Evolutionary conservation across 2,113 vertebrate genomes (phyloP).

Genomic region (Buteo buteo): DNA sequence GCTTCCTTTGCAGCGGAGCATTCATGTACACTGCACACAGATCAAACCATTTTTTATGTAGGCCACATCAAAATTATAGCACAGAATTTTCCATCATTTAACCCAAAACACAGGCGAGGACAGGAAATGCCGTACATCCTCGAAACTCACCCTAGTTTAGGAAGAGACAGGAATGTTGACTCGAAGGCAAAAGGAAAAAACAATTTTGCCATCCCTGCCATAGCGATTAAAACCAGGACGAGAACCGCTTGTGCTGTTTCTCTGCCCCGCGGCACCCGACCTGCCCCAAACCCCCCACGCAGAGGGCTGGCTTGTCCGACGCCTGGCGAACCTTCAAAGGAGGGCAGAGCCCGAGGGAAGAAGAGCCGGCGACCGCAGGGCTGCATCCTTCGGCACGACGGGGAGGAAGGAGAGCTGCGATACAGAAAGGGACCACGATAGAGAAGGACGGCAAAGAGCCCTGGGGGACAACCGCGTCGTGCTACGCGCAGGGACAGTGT

Average conservation of each 20-base stretch:
- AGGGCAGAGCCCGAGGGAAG: background rate
- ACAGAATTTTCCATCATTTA: background rate
- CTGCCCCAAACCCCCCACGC: accelerated
- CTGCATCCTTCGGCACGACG: accelerated
- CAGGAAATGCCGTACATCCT: background rate
- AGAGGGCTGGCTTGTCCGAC: background rate
- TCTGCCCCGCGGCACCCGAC: background rate
- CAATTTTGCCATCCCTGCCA: background rate
- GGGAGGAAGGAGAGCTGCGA: background rate
- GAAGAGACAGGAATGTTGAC: background rate
- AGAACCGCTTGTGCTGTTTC: background rate
- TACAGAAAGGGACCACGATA: accelerated
- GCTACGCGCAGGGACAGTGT: accelerated
- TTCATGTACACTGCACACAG: background rate
- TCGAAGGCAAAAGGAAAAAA: background rate
- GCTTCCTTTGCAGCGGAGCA: background rate
- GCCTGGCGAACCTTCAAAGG: background rate
- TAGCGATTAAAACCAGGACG: background rate
- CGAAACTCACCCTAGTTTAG: background rate
- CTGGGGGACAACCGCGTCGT: background rate
- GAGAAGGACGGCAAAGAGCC: background rate
- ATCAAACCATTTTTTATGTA: background rate
- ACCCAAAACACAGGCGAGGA: background rate
- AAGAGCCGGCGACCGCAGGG: background rate
- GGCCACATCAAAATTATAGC: background rate